Percentiles rank a stretch among this genome's conserved stretches.
Conservation (phyloP, 2,113 vertebrate species). For the Myotis lucifugus region DNA sequence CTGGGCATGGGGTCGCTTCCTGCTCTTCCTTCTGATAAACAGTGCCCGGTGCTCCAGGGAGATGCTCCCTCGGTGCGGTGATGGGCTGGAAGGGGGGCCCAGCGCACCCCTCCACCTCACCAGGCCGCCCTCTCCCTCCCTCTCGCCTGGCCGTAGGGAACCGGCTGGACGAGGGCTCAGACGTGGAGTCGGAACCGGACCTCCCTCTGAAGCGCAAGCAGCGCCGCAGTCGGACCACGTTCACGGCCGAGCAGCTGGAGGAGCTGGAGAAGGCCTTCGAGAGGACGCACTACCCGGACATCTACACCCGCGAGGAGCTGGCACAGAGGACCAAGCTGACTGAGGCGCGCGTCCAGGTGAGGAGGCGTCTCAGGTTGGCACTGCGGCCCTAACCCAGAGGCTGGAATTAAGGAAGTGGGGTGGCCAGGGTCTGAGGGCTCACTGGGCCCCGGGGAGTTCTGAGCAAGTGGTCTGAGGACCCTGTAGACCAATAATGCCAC, state of each 20-base stretch:
- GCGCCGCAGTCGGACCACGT: conserved; percentile 96
- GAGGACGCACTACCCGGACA: conserved; percentile 98
- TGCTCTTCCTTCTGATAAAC: neutral
- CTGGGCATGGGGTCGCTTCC: neutral
- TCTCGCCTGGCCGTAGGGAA: conserved; percentile 86
- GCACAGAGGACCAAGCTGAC: conserved; percentile 99
- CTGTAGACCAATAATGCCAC: accelerated
- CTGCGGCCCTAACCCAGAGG: accelerated
- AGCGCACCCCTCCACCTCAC: neutral
- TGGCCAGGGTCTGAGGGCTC: accelerated
- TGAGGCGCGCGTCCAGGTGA: conserved; percentile 96
- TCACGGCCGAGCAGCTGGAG: conserved; percentile 98
- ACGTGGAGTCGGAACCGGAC: conserved; percentile 97
- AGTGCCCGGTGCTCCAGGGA: neutral
- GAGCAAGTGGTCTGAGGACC: neutral
- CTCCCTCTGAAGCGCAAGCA: conserved; percentile 98
- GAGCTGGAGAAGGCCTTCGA: conserved; percentile 99
- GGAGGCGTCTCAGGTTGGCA: neutral
- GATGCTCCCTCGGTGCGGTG: accelerated
- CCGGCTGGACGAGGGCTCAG: conserved; percentile 95
- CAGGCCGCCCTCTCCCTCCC: accelerated
- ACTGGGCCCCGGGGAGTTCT: accelerated
- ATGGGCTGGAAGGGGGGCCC: neutral
- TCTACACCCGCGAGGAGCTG: conserved; percentile 98
- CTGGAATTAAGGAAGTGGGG: accelerated